Conservation (phyloP, 2,797 vertebrate genomes). For the Chelon labrosus region DNA sequence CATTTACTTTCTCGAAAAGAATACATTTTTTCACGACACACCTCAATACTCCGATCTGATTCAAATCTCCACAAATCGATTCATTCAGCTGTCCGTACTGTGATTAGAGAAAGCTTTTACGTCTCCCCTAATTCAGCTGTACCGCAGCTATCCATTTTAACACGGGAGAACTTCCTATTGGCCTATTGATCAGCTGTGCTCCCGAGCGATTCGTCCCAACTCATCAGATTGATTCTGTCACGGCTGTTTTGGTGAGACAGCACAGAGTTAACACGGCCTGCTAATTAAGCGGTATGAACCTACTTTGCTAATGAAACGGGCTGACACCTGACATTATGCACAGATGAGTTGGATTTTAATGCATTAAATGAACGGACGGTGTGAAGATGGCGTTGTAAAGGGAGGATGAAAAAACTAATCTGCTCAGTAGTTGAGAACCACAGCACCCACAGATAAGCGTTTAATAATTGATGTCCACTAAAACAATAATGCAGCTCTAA, state of each 20-base stretch:
- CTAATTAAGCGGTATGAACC: slow-evolving; percentile 63
- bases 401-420: background rate
- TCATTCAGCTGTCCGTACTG: slow-evolving; percentile 35
- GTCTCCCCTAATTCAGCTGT: slow-evolving; percentile 51
- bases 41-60: slow-evolving; percentile 18
- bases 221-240: slow-evolving; percentile 77
- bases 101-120: slow-evolving; percentile 53
- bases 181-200: slow-evolving; percentile 72
- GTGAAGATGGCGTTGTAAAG: background rate
- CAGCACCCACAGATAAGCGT: background rate
- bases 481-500: too few species aligned
- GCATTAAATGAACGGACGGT: background rate
- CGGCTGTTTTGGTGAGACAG: slow-evolving; percentile 73
- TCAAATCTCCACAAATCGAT: slow-evolving; percentile 37
- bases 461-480: background rate
- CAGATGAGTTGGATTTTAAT: background rate
- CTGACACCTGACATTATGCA: slow-evolving; percentile 9
- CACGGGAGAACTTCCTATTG: slow-evolving; percentile 58
- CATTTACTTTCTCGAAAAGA: background rate
- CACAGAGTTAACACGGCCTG: slow-evolving; percentile 57
- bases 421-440: background rate
- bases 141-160: slow-evolving; percentile 62
- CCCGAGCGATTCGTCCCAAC: slow-evolving; percentile 61
- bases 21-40: background rate
- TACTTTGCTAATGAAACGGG: slow-evolving; percentile 27